Evolutionary conservation across 2,113 vertebrate genomes (phyloP), one percentile per base, ranked within the genome.

Genomic region (Anser cygnoides): DNA sequence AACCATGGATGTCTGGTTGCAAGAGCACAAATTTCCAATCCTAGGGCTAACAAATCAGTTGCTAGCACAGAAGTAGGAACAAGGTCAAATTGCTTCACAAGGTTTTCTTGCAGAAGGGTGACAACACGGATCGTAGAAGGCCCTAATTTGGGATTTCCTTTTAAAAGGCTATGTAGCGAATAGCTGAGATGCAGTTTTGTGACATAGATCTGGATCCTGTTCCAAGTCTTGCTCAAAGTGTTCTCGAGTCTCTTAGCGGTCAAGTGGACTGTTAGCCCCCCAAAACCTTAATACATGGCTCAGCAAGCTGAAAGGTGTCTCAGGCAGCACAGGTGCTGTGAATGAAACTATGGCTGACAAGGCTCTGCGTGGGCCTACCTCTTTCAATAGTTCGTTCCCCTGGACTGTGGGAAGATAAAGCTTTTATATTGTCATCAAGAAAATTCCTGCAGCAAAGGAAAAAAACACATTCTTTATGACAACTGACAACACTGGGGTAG

Each of bases 81-180:
- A 83, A 84, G 94, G 96, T 96, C 87, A 92, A 79, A 87, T 70
- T 89, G 77, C 71, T 95, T 89, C 84, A 89, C 5, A 3, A 92
- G 82, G 31, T 46, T 92, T 37, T 89, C 74, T 70, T 92, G 66
- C 58, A 87, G 65, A 87, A 89, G 85, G 61, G 84, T 95, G 93
- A 94, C 77, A 97, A 87, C 71, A 84, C 4, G 2, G 65, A 44
- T 66, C 85, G 50, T 79, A 87, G 58, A 92, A 94, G 54, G 44
- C 72, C 93, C 84, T 92, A 94, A 92, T 96, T 92, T 89, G 89
- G 92, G 58, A 92, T 91, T 96, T 96, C 92, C 93, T 93, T 91
- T 81, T 49, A 90, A 79, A 87, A 87, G 67, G 41, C 49, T 75
- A 5, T 58, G 65, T 58, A 94, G 57, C 58, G 89, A 93, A 71